These are phyloP conservation scores for Siniperca scherzeri DNA, from an alignment of 2,797 vertebrate species.

Conservation along the genomic window DNA sequence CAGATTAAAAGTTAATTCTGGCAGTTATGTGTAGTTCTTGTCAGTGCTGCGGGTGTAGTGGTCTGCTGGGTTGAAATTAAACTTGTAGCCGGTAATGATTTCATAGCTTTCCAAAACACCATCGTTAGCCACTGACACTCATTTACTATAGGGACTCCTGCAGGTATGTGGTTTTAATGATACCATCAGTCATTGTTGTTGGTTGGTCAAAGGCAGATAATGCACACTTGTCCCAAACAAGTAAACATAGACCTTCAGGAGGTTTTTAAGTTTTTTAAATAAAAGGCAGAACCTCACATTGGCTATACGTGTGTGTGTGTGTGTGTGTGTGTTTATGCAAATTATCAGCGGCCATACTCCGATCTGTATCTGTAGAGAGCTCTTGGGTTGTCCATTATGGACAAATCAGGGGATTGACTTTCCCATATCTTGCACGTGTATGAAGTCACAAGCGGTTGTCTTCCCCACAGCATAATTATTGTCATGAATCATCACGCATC, in stretches of 20 bases:
- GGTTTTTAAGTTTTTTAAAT: conserved; percentile 21
- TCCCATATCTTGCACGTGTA: conserved; percentile 57
- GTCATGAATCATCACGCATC: conserved; percentile 80
- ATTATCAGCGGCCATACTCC: not conserved
- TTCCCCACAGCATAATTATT: conserved; percentile 70
- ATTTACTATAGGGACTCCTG: conserved; percentile 73
- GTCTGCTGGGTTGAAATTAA: conserved; percentile 59
- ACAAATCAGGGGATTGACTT: conserved; percentile 69
- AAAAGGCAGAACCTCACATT: conserved; percentile 19
- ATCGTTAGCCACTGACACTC: conserved; percentile 63
- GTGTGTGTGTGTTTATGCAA: too few relatives aligned
- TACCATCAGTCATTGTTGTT: conserved; percentile 73
- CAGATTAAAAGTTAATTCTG: conserved; percentile 63
- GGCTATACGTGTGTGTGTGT: not conserved
- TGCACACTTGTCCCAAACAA: conserved; percentile 37
- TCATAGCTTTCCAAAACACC: conserved; percentile 56
- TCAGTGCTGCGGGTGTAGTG: conserved; percentile 42
- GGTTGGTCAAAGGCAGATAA: conserved; percentile 65
- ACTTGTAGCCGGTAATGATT: conserved; percentile 65
- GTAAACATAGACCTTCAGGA: conserved; percentile 34
- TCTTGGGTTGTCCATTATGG: conserved; percentile 65
- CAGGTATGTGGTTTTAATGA: conserved; percentile 82
- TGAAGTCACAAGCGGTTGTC: conserved; percentile 70
- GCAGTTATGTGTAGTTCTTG: conserved; percentile 54
- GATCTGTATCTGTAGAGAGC: conserved; percentile 47